These are phyloP conservation scores for Podargus strigoides DNA, from an alignment of 2,797 vertebrate genomes.

Conservation along the genomic window DNA sequence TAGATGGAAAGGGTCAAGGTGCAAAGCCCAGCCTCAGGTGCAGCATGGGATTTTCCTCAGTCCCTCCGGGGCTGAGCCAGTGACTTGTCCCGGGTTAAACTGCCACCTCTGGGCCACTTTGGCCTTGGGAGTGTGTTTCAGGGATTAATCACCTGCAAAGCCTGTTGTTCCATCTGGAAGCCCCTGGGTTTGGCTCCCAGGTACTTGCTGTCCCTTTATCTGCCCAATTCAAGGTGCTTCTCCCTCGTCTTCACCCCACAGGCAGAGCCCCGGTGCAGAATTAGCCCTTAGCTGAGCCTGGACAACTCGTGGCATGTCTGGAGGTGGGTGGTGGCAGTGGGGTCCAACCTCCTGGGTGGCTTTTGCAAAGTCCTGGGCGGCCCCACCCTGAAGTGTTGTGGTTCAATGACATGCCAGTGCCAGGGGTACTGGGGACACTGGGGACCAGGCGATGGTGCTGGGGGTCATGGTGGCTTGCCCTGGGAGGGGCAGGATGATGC, in stretches of 20 bases:
- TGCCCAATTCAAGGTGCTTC: neutral
- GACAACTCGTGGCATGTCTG: neutral
- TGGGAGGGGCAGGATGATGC: rapidly evolving
- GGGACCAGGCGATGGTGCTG: neutral
- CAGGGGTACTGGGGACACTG: rapidly evolving
- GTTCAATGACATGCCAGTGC: neutral
- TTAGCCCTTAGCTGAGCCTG: neutral
- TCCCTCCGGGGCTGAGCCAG: neutral
- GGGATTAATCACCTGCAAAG: neutral
- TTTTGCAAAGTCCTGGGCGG: neutral
- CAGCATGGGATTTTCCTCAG: neutral
- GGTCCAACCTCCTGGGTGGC: neutral
- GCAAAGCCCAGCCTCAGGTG: neutral
- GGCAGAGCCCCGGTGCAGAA: neutral
- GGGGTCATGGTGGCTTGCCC: rapidly evolving
- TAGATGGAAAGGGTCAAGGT: neutral
- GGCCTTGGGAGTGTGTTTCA: neutral
- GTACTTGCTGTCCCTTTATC: neutral
- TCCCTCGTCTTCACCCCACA: neutral
- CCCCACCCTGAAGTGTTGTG: rapidly evolving
- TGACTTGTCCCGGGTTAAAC: neutral
- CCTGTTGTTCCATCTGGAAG: neutral
- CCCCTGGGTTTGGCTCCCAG: neutral
- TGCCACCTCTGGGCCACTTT: neutral
- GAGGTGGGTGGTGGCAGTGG: neutral